Evolutionary conservation across 2,888 invertebrate species (phyloP), one percentile per base, ranked within the genome.

Genomic region (Drosophila stalkeri): DNA sequence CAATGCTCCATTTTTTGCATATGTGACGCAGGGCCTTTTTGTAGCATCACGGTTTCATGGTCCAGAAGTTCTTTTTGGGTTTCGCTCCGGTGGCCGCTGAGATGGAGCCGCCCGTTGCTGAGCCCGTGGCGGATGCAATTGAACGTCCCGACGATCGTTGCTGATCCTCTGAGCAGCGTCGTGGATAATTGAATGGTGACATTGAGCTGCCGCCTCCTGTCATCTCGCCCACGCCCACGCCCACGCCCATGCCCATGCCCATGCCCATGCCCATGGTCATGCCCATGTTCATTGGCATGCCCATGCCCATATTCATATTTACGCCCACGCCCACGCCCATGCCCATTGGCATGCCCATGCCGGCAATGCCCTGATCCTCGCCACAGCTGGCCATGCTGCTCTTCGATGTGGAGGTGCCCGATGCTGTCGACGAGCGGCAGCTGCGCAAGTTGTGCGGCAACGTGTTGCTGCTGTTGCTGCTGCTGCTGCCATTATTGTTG

Each of bases 41-140:
- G 81, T 87, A 92, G 90, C 92, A 93, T 93, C 93, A 93, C 92
- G 93, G 93, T 90, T 93, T 93, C 92, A 92, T 91, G 83, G 92
- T 91, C 93, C 93, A 93, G 80, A 93, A 93, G 77, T 91, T 92
- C 84, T 92, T 93, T 83, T 93, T 93, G 75, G 92, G 92, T 90
- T 93, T 93, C 69, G 92, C 88, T 65, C 91, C 93, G 74, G 88
- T 90, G 75, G 86, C 82, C 67, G 62, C 72, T 14, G 72, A 37
- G n/a, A 65, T 63, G 14, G 51, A 12, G 20, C 57, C 51, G 27
- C 33, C 65, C 12, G 60, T 2, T 14, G 46, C 33, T 5, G 65
- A 65, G 4, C 43, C 81, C 6, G 64, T 23, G 16, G 75, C 79
- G 47, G 82, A 81, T 18, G 86, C 86, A 31, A 84, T 72, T 0